A percentile compares a stretch with the other conserved stretches of the same genome.
These are phyloP conservation scores for Parazoanthus darwini DNA, from an alignment of 92 coral and sea anemone genomes.

Conservation along the genomic window DNA sequence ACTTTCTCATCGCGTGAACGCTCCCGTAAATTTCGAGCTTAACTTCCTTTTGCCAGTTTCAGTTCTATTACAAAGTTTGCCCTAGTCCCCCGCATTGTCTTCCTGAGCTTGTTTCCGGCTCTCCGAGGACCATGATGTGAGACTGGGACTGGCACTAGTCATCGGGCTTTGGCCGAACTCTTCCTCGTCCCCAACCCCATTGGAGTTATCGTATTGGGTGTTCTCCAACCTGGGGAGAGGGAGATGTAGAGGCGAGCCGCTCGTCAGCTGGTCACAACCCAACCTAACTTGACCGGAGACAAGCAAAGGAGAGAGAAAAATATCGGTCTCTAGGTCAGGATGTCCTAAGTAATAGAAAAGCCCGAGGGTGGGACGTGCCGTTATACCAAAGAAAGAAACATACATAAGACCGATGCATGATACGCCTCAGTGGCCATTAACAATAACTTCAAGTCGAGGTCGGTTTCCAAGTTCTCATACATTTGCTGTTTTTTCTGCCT, in stretches of 20 bases:
- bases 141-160: slow-evolving; percentile 42
- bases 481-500: too few relatives aligned
- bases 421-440: too few relatives aligned
- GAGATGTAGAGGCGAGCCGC: slow-evolving; percentile 48
- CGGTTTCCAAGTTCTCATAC: too few relatives aligned
- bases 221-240: slow-evolving; percentile 53
- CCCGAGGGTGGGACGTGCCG: not conserved
- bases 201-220: slow-evolving; percentile 35
- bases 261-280: slow-evolving; percentile 50
- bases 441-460: too few relatives aligned
- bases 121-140: slow-evolving; percentile 37
- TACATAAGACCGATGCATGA: too few relatives aligned
- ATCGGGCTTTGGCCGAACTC: slow-evolving; percentile 46
- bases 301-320: slow-evolving; percentile 51
- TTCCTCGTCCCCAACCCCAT: slow-evolving; percentile 44
- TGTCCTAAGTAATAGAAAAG: slow-evolving; percentile 9
- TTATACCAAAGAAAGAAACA: too few relatives aligned
- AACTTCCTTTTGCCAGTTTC: not conserved
- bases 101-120: slow-evolving; percentile 41
- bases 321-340: slow-evolving; percentile 40
- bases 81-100: slow-evolving; percentile 36
- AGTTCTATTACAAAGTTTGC: not conserved
- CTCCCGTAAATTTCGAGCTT: not conserved
- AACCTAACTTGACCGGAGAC: slow-evolving; percentile 52
- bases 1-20: not conserved